Evolutionary conservation across 2,113 vertebrate genomes (phyloP).

Genomic region (Tursiops truncatus): DNA sequence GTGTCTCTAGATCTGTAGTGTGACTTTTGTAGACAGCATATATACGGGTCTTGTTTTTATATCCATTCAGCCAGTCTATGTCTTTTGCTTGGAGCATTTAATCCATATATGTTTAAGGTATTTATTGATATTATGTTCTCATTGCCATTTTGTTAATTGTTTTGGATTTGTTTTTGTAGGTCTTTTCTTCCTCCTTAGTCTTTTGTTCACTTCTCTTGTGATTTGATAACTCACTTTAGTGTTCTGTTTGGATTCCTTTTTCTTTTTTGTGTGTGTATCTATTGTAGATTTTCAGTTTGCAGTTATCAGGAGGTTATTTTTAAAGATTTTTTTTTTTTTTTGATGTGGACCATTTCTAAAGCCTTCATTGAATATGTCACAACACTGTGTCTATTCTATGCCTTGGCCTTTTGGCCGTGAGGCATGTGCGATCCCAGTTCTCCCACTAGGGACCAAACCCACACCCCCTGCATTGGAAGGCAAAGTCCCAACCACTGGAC

Average conservation of each 20-base stretch:
- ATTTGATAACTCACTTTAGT: background rate
- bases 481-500: no score
- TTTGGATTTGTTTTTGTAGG: background rate
- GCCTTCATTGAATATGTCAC: no score
- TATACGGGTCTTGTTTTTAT: background rate
- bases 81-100: background rate
- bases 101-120: background rate
- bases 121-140: background rate
- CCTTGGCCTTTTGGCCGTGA: no score
- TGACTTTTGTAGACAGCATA: background rate
- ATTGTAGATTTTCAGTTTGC: background rate
- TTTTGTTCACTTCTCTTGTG: background rate
- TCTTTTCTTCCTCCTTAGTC: background rate
- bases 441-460: no score
- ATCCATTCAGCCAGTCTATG: background rate
- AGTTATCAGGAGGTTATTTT: background rate
- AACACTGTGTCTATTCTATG: no score
- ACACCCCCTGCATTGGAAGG: no score
- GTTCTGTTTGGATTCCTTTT: background rate
- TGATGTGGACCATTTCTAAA: no score
- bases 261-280: background rate
- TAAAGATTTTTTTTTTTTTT: no score
- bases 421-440: no score
- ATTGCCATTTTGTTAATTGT: background rate
- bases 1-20: background rate